These are phyloP conservation scores for Hypomesus transpacificus DNA, from an alignment of 2,113 vertebrate genomes.

Conservation along the genomic window DNA sequence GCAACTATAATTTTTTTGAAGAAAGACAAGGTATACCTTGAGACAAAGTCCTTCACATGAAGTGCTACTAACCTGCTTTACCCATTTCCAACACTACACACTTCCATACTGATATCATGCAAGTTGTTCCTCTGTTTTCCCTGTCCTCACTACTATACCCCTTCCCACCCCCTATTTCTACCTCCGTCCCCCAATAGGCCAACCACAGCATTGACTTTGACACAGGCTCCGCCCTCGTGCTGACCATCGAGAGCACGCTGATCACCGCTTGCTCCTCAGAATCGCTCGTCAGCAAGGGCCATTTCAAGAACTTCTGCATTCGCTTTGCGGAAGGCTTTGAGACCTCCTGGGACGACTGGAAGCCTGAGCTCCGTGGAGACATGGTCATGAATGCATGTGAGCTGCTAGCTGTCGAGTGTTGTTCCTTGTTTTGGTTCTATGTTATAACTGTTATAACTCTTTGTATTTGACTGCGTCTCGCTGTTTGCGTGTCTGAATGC, in stretches of 20 bases:
- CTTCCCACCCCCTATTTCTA: background rate
- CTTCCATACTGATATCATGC: background rate
- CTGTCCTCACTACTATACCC: background rate
- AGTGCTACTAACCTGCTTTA: background rate
- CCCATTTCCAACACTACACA: background rate
- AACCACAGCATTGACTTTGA: slow-evolving; percentile 92
- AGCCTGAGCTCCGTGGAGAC: slow-evolving; percentile 89
- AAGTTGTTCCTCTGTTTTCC: background rate
- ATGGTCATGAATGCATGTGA: slow-evolving; percentile 98
- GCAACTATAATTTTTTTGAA: background rate
- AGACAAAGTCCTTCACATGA: slow-evolving; percentile 1
- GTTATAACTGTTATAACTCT: too few relatives aligned
- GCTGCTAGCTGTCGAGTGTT: slow-evolving; percentile 42
- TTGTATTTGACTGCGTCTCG: too few relatives aligned
- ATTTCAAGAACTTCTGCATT: slow-evolving; percentile 99
- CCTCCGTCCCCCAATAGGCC: slow-evolving; percentile 67
- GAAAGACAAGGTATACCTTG: background rate
- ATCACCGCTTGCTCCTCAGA: slow-evolving; percentile 98
- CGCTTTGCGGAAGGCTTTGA: slow-evolving; percentile 98
- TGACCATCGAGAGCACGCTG: slow-evolving; percentile 96
- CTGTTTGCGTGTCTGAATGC: too few relatives aligned
- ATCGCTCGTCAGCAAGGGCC: slow-evolving; percentile 97
- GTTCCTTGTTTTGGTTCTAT: too few relatives aligned
- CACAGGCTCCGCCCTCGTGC: slow-evolving; percentile 92
- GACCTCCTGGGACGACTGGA: slow-evolving; percentile 98